Evolutionary conservation across 2,888 invertebrate genomes (phyloP).

Genomic region (Augiades crinisus): DNA sequence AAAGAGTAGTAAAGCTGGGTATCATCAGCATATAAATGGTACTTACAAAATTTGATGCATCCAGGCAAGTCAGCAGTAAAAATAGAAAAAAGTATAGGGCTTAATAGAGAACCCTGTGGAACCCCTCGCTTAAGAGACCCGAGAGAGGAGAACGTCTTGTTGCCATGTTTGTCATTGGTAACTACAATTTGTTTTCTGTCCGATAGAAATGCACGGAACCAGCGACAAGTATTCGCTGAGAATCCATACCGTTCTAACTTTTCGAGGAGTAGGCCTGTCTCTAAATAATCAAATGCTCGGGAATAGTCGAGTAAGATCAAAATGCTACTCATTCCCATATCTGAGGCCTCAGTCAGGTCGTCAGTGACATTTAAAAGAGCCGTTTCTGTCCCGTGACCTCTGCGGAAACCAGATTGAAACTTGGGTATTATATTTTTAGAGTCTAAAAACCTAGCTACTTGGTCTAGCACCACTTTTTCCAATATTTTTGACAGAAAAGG

Average conservation of each 20-base stretch:
- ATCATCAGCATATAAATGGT: not conserved
- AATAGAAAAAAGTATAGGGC: no score
- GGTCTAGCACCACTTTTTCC: constrained; percentile 24
- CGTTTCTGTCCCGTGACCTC: constrained; percentile 20
- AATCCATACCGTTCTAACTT: constrained; percentile 23
- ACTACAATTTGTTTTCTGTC: constrained; percentile 17
- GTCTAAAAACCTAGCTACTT: constrained; percentile 23
- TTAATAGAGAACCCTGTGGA: not conserved
- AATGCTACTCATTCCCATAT: constrained; percentile 14
- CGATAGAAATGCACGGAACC: constrained; percentile 25
- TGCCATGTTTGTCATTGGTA: not conserved
- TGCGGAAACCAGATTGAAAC: constrained; percentile 27
- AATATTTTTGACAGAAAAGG: constrained; percentile 25
- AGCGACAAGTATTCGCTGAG: constrained; percentile 5
- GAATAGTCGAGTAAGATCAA: constrained; percentile 23
- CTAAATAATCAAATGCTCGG: constrained; percentile 25
- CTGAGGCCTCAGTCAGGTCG: constrained; percentile 22
- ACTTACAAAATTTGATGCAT: not conserved
- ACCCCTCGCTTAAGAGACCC: not conserved
- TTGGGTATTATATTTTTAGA: constrained; percentile 19
- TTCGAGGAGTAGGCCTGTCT: constrained; percentile 8
- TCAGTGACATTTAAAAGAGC: constrained; percentile 27
- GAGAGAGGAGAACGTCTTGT: not conserved
- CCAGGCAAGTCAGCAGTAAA: not conserved
- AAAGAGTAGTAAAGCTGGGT: no score